These are phyloP conservation scores for Paralichthys olivaceus DNA, from an alignment of 2,113 vertebrate genomes.

Conservation along the genomic window DNA sequence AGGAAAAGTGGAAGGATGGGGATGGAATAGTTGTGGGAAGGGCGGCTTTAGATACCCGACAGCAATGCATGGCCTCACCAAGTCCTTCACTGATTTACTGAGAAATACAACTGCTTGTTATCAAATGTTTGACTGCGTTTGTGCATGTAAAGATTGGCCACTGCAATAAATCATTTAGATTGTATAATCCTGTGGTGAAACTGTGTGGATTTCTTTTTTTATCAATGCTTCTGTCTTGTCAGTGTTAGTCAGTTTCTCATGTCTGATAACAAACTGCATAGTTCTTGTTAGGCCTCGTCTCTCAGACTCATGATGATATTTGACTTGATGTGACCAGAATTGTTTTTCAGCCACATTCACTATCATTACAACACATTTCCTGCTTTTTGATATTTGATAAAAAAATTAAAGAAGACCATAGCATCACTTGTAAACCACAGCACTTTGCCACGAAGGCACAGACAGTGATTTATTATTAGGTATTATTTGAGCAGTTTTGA, in stretches of 20 bases:
- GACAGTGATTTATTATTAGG: background rate
- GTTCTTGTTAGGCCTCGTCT: background rate
- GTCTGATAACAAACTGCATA: background rate
- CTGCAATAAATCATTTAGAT: background rate
- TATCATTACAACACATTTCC: constrained; percentile 13
- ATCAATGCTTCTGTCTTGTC: background rate
- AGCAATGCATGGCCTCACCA: constrained; percentile 47
- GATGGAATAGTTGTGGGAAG: constrained; percentile 40
- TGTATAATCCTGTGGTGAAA: background rate
- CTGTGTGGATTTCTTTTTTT: background rate
- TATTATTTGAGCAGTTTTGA: too few species aligned
- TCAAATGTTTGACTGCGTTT: background rate
- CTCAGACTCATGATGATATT: background rate
- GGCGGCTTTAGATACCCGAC: constrained; percentile 30
- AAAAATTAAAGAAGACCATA: background rate
- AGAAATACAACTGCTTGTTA: background rate
- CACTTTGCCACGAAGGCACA: background rate
- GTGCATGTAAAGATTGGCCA: background rate
- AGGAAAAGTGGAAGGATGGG: constrained; percentile 27
- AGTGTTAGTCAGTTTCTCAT: background rate
- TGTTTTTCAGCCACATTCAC: background rate
- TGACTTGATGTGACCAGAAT: background rate
- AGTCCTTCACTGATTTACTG: constrained; percentile 11
- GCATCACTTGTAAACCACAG: constrained; percentile 20
- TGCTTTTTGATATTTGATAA: constrained; percentile 3